Evolutionary conservation across 2,113 vertebrate genomes (phyloP).

Genomic region (Atrichornis clamosus): DNA sequence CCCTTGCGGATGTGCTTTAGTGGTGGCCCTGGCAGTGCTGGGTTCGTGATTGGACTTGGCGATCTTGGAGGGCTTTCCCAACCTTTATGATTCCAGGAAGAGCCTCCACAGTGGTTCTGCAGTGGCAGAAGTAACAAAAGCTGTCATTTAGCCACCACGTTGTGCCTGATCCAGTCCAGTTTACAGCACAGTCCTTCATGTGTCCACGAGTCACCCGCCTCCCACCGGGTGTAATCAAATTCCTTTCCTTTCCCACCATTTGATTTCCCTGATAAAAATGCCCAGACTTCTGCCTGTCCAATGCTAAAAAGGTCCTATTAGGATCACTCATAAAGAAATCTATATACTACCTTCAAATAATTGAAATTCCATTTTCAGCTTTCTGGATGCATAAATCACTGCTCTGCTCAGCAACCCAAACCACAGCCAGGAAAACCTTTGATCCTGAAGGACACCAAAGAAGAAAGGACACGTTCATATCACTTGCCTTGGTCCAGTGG

Average conservation of each 20-base stretch:
- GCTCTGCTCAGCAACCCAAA: neutral
- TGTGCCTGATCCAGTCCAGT: neutral
- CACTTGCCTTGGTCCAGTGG: neutral
- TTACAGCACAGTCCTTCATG: neutral
- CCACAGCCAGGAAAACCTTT: neutral
- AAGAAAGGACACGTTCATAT: neutral
- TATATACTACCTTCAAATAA: neutral
- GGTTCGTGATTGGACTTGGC: neutral
- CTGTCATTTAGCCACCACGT: neutral
- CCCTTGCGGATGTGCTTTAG: neutral
- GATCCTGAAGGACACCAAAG: constrained; percentile 17
- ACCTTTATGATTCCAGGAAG: neutral
- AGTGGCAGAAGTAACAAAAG: neutral
- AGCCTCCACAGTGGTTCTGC: neutral
- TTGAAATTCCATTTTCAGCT: constrained; percentile 40
- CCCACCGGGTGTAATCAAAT: neutral
- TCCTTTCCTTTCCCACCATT: neutral
- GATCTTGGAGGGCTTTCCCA: neutral
- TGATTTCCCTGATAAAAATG: neutral
- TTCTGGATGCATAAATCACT: neutral
- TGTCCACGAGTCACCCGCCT: neutral
- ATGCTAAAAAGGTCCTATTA: neutral
- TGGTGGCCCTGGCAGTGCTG: neutral
- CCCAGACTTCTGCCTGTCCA: neutral
- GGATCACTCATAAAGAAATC: neutral